These are phyloP conservation scores for Sminthurides bifidus DNA, from an alignment of 1,140 invertebrate species.

Conservation along the genomic window DNA sequence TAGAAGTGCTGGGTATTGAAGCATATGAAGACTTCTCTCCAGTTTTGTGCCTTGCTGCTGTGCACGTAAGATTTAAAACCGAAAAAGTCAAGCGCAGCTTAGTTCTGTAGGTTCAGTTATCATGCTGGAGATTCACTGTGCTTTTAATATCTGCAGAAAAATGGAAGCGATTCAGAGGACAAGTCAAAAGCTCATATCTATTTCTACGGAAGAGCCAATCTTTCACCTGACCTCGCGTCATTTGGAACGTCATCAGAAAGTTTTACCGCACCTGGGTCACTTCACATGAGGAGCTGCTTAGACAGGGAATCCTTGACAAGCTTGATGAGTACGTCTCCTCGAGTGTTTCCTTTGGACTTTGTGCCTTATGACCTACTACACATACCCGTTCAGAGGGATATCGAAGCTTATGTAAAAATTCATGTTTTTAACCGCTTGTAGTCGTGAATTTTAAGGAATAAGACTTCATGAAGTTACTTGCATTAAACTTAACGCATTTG, in stretches of 20 bases:
- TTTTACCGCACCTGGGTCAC: neutral
- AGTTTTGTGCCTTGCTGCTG: slow-evolving; percentile 11
- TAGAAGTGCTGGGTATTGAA: neutral
- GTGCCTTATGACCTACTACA: slow-evolving; percentile 25
- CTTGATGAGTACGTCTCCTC: slow-evolving; percentile 14
- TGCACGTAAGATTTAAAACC: no score
- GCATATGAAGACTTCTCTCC: neutral
- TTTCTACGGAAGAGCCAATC: slow-evolving; percentile 7
- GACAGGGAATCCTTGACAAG: slow-evolving; percentile 17
- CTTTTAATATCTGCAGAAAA: no score
- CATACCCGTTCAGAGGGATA: slow-evolving; percentile 10
- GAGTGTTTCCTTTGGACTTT: slow-evolving; percentile 15
- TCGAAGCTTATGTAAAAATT: slow-evolving; percentile 19
- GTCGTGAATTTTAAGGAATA: neutral
- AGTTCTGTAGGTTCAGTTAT: no score
- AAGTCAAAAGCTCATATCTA: slow-evolving; percentile 12
- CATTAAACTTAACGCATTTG: neutral
- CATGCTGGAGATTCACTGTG: no score
- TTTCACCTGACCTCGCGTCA: neutral
- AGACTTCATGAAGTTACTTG: neutral
- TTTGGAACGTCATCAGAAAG: neutral
- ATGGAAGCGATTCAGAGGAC: slow-evolving; percentile 17
- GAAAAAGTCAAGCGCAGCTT: no score
- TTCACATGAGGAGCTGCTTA: slow-evolving; percentile 5
- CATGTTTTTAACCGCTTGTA: neutral